These are phyloP conservation scores for Cheiracanthium punctorium DNA, from an alignment of 2,888 invertebrate genomes.

Conservation along the genomic window DNA sequence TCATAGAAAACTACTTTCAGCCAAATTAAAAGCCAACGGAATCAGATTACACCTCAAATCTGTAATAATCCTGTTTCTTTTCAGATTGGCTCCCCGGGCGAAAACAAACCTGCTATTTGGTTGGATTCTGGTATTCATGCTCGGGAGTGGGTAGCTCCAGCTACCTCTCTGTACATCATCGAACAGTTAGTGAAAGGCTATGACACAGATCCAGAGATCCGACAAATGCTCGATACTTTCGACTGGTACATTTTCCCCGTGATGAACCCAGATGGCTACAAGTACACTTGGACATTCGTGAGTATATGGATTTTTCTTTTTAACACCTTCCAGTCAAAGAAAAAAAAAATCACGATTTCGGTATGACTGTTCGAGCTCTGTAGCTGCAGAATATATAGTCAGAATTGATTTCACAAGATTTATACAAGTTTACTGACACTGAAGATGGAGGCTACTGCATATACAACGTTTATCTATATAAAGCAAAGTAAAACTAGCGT, in stretches of 20 bases:
- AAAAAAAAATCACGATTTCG: too few species aligned
- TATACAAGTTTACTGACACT: too few species aligned
- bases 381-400: too few species aligned
- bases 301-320: slow-evolving; percentile 8
- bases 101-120: slow-evolving; percentile 59
- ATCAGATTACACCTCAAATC: too few species aligned
- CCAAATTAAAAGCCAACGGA: too few species aligned
- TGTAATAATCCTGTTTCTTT: background rate
- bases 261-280: slow-evolving; percentile 69
- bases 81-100: slow-evolving; percentile 43
- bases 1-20: too few species aligned
- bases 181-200: slow-evolving; percentile 46
- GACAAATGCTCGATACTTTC: slow-evolving; percentile 57
- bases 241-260: slow-evolving; percentile 69
- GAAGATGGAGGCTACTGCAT: too few species aligned
- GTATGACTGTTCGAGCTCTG: too few species aligned
- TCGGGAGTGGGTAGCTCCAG: slow-evolving; percentile 69
- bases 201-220: slow-evolving; percentile 53
- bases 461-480: too few species aligned
- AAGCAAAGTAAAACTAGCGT: too few species aligned
- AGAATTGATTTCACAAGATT: too few species aligned
- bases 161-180: slow-evolving; percentile 63
- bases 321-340: too few species aligned
- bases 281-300: slow-evolving; percentile 65
- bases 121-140: slow-evolving; percentile 70